Evolutionary conservation across 2,797 vertebrate species (phyloP).

Genomic region (Ciconia nigra): DNA sequence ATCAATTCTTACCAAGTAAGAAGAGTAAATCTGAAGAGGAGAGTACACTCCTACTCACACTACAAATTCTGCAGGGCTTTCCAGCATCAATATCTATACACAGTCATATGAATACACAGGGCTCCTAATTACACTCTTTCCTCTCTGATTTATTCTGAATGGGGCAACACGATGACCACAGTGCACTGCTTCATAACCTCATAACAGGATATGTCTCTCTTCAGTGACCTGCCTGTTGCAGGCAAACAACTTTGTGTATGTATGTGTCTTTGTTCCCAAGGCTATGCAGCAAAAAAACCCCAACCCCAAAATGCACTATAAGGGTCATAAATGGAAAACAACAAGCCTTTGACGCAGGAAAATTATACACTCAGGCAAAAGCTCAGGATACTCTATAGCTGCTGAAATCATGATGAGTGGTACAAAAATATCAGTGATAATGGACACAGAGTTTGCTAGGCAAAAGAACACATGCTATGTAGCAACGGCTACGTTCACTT

Average conservation of each 20-base stretch:
- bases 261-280: not conserved
- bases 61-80: not conserved
- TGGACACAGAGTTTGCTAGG: not conserved
- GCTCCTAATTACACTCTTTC: not conserved
- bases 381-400: not conserved
- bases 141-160: not conserved
- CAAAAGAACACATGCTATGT: not conserved
- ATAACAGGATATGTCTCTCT: not conserved
- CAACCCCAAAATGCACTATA: not conserved
- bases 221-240: not conserved
- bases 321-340: not conserved
- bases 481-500: slow-evolving; percentile 18
- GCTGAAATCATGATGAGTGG: not conserved
- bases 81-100: not conserved
- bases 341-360: not conserved
- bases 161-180: not conserved
- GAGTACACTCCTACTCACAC: not conserved
- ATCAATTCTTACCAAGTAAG: not conserved
- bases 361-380: not conserved
- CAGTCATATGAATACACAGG: not conserved
- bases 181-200: not conserved
- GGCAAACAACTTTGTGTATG: not conserved
- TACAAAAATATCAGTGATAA: slow-evolving; percentile 48
- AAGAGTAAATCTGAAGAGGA: not conserved
- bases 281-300: not conserved